Evolutionary conservation across 2,888 invertebrate genomes (phyloP), one percentile per base, ranked within the genome.

Genomic region (Drosophila nr. perissopoda): DNA sequence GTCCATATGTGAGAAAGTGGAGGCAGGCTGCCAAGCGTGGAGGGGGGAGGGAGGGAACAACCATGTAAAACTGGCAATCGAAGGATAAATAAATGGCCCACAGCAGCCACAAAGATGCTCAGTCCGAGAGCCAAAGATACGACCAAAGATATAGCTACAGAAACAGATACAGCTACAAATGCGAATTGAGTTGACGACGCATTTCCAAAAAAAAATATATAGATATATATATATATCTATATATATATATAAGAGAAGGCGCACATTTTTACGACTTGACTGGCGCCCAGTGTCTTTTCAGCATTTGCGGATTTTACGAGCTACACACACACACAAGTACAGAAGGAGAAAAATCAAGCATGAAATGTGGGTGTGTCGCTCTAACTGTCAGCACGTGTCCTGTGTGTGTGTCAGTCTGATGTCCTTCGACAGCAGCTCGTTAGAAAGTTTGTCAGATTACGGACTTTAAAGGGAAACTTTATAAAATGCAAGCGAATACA

Each of bases 251-350:
- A 18, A 18, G 4, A 54, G 18, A 25, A 70, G 70, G 68, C 76
- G 62, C 67, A 76, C 76, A 77, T 61, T 86, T 83, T 83, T 83
- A 83, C 66, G 86, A 81, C 81, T 68, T 69, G 69, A 70, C 83
- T 83, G 83, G 83, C 83, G 83, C 83, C 83, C 77, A 85, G 72
- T 74, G 73, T 82, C 82, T 82, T 83, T 58, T 56, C 63, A 68
- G 80, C 72, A 70, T 77, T 71, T 71, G 79, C 73, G 70, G 62
- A 79, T 74, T 83, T 82, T 82, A 82, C 77, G 82, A 85, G 73
- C 61, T 16, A 45, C 8, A 38, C 38, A 60, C 57, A 38, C 38
- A 56, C n/a, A 56, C 29, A 38, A 11, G 33, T 16, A 21, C 10
- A 42, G 21, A 34, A 13, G 18, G 5, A 51, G 45, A 53, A 51